Evolutionary conservation across 2,888 invertebrate genomes (phyloP).

Genomic region (Stenichneumon culpator): DNA sequence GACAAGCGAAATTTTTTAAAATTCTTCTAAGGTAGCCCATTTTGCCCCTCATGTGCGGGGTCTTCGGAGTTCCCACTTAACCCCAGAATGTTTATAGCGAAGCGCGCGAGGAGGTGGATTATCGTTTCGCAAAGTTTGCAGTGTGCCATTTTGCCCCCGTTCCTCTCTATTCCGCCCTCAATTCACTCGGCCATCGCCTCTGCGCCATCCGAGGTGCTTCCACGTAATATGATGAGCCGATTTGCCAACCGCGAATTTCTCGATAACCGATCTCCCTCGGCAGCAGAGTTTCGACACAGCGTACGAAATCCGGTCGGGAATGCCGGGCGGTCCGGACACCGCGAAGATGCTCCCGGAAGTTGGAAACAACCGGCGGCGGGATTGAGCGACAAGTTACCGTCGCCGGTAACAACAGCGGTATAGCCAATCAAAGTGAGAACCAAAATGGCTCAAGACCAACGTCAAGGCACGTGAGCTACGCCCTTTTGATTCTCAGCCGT

Average conservation of each 20-base stretch:
- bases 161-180: too few relatives aligned
- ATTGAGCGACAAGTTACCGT: conserved; percentile 51
- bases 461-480: too few relatives aligned
- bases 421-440: too few relatives aligned
- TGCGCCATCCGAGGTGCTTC: neutral
- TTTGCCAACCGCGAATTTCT: conserved; percentile 15
- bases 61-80: too few relatives aligned
- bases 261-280: conserved; percentile 40
- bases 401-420: conserved; percentile 6
- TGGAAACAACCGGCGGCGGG: conserved; percentile 50
- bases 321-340: conserved; percentile 13
- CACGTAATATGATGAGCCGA: conserved; percentile 37
- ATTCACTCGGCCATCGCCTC: neutral
- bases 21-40: too few relatives aligned
- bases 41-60: too few relatives aligned
- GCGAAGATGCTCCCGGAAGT: conserved; percentile 43
- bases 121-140: too few relatives aligned
- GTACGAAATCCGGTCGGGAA: conserved; percentile 33
- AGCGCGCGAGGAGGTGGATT: too few relatives aligned
- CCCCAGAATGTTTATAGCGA: too few relatives aligned
- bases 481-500: neutral
- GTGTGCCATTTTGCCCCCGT: too few relatives aligned
- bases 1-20: too few relatives aligned
- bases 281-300: conserved; percentile 9
- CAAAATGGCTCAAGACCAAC: too few relatives aligned